Percentiles rank a stretch among this genome's conserved stretches.
Evolutionary conservation across 2,888 invertebrate species (phyloP).

Genomic region (Ethmia dodecea): DNA sequence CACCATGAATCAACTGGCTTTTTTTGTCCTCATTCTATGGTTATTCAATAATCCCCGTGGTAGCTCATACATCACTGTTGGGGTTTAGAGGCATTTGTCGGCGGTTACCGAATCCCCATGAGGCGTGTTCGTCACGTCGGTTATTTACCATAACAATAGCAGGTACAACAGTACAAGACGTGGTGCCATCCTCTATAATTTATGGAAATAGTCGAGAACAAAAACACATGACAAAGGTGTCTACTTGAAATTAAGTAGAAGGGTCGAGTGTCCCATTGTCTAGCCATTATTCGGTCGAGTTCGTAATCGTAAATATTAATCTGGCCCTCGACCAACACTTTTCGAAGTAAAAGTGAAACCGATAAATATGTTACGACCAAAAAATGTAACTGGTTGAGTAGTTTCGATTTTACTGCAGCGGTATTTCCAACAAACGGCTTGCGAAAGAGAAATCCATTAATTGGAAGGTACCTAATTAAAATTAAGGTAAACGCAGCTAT

Average conservation of each 20-base stretch:
- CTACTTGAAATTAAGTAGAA: conserved; percentile 74
- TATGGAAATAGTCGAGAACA: conserved; percentile 74
- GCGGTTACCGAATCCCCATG: conserved; percentile 53
- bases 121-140: conserved; percentile 58
- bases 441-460: background rate
- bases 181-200: conserved; percentile 69
- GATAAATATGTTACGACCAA: conserved; percentile 9
- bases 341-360: conserved; percentile 16
- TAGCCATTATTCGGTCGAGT: conserved; percentile 47
- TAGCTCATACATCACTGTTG: conserved; percentile 21
- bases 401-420: conserved; percentile 1
- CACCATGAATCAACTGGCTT: conserved; percentile 8
- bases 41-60: conserved; percentile 17
- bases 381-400: conserved; percentile 1
- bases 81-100: conserved; percentile 21
- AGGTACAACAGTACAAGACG: conserved; percentile 25
- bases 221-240: conserved; percentile 74
- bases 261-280: conserved; percentile 65
- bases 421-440: background rate
- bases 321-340: conserved; percentile 23
- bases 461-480: too few relatives aligned
- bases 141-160: conserved; percentile 32
- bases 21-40: background rate
- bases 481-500: too few relatives aligned
- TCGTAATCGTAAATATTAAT: conserved; percentile 63